Base-by-base conservation (phyloP, 2,797 vertebrate genomes). In the Takifugu ocellatus region DNA sequence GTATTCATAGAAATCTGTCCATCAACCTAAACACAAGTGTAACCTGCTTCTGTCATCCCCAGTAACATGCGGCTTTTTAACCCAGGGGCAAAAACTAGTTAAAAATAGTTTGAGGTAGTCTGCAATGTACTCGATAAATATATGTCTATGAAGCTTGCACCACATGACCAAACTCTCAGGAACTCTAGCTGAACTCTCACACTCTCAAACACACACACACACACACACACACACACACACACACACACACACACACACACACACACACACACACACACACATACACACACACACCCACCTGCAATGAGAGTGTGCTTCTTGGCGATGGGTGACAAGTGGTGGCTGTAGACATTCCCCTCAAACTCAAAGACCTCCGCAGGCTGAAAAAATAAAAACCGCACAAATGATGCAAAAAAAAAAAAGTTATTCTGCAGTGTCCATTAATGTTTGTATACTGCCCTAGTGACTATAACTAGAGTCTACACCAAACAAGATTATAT, bases 241-340 rank as follows among this genome's bases (percentile, higher is more conserved):
- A 7, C 27, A 7, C 27, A 29, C 31, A 33, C 8, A 10, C 33
- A 12, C 11, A 36, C 10, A 29, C 27, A 29, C 27, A 7, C 27
- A 29, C 27, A 29, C 27, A 29, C 27, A 29, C 27, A 6, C 31
- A 6, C 27, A 29, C 27, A 29, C 27, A 29, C 27, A 29, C 2
- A 7, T 2, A 7, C 27, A 29, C 31, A 33, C 8, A 10, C 33
- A 12, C 11, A 36, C 10, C 0, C 6, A 98, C 96, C 96, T 93
- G 97, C 97, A 79, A 99, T 90, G 61, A 99, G 93, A 82, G 92
- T 94, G 85, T 99, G 97, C 57, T 94, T 95, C 72, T 91, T 94
- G 77, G 96, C 94, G 31, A 96, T 72, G 63, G 95, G 93, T 69
- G 96, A 99, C 91, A 98, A 92, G 68, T 99, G 96, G 84, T 99